A percentile compares a stretch with the other conserved stretches of the same genome.
These are phyloP conservation scores for Ptychobarbus kaznakovi DNA, from an alignment of 2,797 vertebrate genomes.

Conservation along the genomic window DNA sequence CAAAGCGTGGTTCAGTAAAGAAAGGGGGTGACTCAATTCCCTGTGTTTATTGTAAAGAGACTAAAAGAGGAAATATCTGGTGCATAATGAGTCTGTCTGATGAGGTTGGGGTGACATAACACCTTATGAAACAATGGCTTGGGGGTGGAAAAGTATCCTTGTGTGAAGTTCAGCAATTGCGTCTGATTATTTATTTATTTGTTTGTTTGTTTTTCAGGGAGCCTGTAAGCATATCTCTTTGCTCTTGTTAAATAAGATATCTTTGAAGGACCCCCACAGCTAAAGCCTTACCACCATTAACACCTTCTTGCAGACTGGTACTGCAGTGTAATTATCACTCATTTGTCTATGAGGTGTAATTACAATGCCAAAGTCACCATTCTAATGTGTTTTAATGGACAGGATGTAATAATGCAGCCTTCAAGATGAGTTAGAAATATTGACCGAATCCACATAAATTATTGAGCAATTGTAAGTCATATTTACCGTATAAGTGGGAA, in stretches of 20 bases:
- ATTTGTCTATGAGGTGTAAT: conserved; percentile 32
- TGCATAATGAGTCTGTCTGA: conserved; percentile 65
- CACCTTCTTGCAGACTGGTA: conserved; percentile 22
- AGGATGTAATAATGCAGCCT: neutral
- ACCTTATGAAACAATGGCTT: conserved; percentile 51
- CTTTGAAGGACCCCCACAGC: conserved; percentile 20
- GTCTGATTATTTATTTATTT: conserved; percentile 40
- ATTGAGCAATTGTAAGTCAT: neutral
- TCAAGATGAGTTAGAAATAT: neutral
- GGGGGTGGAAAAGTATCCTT: conserved; percentile 51
- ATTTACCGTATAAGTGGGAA: neutral
- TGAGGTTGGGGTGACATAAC: conserved; percentile 60
- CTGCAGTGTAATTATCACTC: conserved; percentile 33
- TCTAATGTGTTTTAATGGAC: conserved; percentile 8
- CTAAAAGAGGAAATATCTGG: conserved; percentile 37
- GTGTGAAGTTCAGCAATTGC: conserved; percentile 31
- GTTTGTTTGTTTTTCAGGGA: conserved; percentile 34
- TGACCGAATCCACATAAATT: neutral
- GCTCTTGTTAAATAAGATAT: conserved; percentile 38
- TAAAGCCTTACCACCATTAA: conserved; percentile 41
- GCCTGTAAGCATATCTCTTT: conserved; percentile 32
- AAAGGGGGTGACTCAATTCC: conserved; percentile 51
- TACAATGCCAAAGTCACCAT: conserved; percentile 12
- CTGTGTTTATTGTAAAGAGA: conserved; percentile 57
- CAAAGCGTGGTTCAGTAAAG: conserved; percentile 59